phyloP scores from a whole-genome alignment of 2,113 vertebrate species.

The Pogona vitticeps region DNA sequence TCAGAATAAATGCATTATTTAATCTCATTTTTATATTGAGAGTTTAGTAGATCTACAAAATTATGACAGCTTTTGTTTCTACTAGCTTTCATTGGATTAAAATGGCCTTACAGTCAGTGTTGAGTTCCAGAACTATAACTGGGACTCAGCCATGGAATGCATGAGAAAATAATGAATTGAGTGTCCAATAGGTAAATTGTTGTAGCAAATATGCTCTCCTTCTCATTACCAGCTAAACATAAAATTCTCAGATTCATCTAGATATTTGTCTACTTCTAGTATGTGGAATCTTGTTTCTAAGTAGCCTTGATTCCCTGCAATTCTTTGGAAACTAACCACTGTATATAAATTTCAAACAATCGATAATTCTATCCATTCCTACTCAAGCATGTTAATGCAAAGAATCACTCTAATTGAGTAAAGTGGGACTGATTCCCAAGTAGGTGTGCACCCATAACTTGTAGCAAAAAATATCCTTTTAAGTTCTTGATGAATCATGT shows the following conservation, averaged over 20 bases:
- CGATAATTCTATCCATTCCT: slow-evolving; percentile 48
- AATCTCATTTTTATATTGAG: accelerated
- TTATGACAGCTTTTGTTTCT: slow-evolving; percentile 13
- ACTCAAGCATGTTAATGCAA: not conserved
- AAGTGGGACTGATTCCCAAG: not conserved
- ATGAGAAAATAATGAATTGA: not conserved
- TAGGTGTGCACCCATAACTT: not conserved
- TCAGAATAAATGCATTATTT: accelerated
- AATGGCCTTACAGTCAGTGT: not conserved
- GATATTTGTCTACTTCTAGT: no score
- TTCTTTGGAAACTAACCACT: not conserved
- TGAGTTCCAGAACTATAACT: not conserved
- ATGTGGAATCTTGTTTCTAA: not conserved
- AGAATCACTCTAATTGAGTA: not conserved
- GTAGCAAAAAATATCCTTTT: slow-evolving; percentile 46
- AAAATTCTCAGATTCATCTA: not conserved
- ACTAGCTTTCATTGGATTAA: slow-evolving; percentile 37
- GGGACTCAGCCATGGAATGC: not conserved
- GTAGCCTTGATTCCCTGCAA: not conserved
- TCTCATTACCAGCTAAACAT: not conserved
- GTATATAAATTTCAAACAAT: not conserved
- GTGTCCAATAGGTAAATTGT: no score
- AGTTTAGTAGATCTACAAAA: slow-evolving; percentile 11
- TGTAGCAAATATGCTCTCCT: not conserved
- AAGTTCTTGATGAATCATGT: slow-evolving; percentile 44